Evolutionary conservation across 2,113 vertebrate genomes (phyloP).

Genomic region (Theristicus caerulescens): DNA sequence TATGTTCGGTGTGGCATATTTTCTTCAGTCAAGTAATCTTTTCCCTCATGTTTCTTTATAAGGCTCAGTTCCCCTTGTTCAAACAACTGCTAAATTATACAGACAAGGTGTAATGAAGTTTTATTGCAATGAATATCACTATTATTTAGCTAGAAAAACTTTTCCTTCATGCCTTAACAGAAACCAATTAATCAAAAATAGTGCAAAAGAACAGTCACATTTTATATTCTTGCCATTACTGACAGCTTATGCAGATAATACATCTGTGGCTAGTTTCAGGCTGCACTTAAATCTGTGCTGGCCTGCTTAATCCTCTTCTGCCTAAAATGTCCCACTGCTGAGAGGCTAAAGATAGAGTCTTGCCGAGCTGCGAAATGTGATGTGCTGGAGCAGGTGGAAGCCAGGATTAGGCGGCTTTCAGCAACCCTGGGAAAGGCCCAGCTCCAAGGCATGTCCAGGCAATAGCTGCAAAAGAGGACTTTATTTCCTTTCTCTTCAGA

Average conservation of each 20-base stretch:
- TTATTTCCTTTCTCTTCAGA: neutral
- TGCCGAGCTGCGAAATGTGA: neutral
- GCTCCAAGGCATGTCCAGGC: neutral
- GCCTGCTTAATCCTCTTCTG: slow-evolving; percentile 30
- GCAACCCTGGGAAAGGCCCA: neutral
- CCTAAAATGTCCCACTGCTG: neutral
- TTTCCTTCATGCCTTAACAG: slow-evolving; percentile 24
- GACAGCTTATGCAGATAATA: neutral
- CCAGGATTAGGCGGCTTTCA: slow-evolving; percentile 12
- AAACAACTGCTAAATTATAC: slow-evolving; percentile 38
- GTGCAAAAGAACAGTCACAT: neutral
- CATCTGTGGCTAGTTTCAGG: neutral
- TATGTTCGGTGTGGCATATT: neutral
- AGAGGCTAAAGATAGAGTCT: slow-evolving; percentile 37
- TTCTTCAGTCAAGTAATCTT: neutral
- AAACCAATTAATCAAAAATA: slow-evolving; percentile 34
- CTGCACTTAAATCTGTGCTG: neutral
- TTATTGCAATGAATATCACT: neutral
- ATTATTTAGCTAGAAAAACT: slow-evolving; percentile 42
- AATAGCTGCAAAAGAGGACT: neutral
- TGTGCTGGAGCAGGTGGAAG: neutral
- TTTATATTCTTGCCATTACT: neutral
- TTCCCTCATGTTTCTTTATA: neutral
- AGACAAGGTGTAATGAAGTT: neutral
- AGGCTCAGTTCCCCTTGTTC: neutral